Conservation (phyloP, 2,113 vertebrate species). For the Scatophagus argus region DNA sequence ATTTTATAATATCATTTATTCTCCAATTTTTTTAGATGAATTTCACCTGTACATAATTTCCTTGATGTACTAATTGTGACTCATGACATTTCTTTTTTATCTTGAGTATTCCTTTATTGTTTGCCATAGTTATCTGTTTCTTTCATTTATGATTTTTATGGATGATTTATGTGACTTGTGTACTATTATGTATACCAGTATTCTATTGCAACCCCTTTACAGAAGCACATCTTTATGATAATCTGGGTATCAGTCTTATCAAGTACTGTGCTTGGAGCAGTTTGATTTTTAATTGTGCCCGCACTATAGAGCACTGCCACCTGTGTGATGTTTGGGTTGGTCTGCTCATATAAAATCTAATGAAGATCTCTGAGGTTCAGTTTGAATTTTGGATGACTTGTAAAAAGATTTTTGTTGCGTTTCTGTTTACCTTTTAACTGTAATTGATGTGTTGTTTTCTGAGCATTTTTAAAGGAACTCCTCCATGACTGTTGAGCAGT, state of each 20-base stretch:
- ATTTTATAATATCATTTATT: not conserved
- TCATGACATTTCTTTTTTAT: not conserved
- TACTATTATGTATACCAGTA: not conserved
- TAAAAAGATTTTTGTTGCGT: not conserved
- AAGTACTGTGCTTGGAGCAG: not conserved
- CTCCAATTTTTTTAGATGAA: not conserved
- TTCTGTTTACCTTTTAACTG: not conserved
- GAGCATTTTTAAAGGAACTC: slow-evolving; percentile 4
- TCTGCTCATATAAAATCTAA: not conserved
- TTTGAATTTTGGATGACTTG: not conserved
- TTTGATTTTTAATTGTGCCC: not conserved
- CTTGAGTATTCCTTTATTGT: not conserved
- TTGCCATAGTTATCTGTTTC: not conserved
- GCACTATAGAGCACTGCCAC: not conserved
- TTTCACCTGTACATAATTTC: too few species aligned
- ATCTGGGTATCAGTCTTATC: not conserved
- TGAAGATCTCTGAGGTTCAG: not conserved
- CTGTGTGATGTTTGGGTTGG: not conserved
- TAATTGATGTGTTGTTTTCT: not conserved
- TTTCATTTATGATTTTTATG: not conserved
- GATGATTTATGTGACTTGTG: not conserved
- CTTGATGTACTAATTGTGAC: not conserved
- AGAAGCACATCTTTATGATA: not conserved
- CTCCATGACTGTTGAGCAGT: not conserved
- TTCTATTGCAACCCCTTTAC: not conserved